Base-by-base conservation (phyloP, 2,113 vertebrate species). In the Gnathonemus echidnorhynchus region DNA sequence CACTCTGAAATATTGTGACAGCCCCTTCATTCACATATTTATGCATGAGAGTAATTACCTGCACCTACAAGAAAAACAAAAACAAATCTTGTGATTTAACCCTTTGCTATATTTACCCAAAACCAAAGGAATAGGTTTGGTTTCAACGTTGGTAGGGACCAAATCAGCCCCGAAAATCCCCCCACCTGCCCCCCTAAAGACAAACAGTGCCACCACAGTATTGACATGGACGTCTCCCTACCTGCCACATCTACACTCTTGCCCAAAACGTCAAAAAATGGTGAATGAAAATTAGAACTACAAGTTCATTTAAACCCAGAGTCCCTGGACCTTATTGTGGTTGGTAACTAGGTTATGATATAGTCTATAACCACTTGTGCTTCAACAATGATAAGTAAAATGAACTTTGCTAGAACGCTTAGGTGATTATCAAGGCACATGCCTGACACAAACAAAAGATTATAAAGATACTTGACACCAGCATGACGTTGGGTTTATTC, bases 1-100 rank as follows among this genome's bases (percentile, higher is more conserved):
- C 80, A 8, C 90, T 86, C 56, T 92, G 91, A 93, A 94, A 93
- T 92, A 93, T 85, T 46, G 92, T 77, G 86, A 91, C 89, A 89
- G 87, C 89, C 92, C 89, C 91, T 84, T 91, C 88, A 84, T 85
- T 94, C 88, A 52, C 91, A 94, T 91, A 89, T 89, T 74, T 42
- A 86, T 88, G 80, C 84, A 88, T 66, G 62, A 90, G 88, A 93
- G 90, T 90, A 93, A 90, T 88, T 93, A 70, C 53, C 89, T 88
- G 56, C 0, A 4, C 88, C 45, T 52, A 92, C 91, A 89, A 42
- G 90, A 89, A 88, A 90, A 89, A 91, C 90, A 90, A 91, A 93
- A 91, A 89, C 53, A 93, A 92, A 91, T 92, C 90, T 89, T 91
- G 91, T 49, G 86, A 88, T 89, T 91, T 80, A 91, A 91, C 9